Conservation (phyloP, 2,113 vertebrate species). For the Polypterus bichir region DNA sequence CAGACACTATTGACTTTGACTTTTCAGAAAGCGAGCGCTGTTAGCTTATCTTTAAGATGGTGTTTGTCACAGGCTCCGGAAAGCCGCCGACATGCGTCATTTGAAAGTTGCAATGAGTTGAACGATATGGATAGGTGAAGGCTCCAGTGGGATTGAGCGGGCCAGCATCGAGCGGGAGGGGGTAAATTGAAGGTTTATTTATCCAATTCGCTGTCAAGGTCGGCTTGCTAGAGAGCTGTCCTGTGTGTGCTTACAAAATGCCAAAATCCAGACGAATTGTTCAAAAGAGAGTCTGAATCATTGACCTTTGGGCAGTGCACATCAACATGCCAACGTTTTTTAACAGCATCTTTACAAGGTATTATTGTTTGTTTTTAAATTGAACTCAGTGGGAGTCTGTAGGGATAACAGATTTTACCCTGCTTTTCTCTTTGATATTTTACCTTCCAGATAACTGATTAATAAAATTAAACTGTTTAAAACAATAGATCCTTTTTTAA, state of each 20-base stretch:
- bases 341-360: slow-evolving; percentile 74
- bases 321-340: slow-evolving; percentile 81
- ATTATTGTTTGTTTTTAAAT: slow-evolving; percentile 67
- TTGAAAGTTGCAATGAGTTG: slow-evolving; percentile 70
- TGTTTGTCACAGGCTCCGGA: slow-evolving; percentile 88
- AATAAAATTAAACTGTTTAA: not conserved
- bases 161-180: slow-evolving; percentile 62
- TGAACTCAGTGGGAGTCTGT: not conserved
- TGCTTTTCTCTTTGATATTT: not conserved
- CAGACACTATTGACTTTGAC: slow-evolving; percentile 91
- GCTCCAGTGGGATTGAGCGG: slow-evolving; percentile 78
- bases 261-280: slow-evolving; percentile 96
- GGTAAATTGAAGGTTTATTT: slow-evolving; percentile 99
- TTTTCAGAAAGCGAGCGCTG: slow-evolving; percentile 66
- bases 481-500: no score
- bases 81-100: slow-evolving; percentile 67
- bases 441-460: not conserved
- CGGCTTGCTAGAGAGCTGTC: slow-evolving; percentile 92
- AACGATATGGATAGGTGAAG: slow-evolving; percentile 97
- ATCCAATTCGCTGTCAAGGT: slow-evolving; percentile 99
- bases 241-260: slow-evolving; percentile 96
- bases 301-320: slow-evolving; percentile 93
- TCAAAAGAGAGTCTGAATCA: slow-evolving; percentile 76
- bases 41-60: slow-evolving; percentile 79
- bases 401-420: not conserved